Percentiles rank a stretch among this genome's conserved stretches.
Conservation (phyloP, 2,113 vertebrate genomes). For the Machaerirhynchus nigripectus region DNA sequence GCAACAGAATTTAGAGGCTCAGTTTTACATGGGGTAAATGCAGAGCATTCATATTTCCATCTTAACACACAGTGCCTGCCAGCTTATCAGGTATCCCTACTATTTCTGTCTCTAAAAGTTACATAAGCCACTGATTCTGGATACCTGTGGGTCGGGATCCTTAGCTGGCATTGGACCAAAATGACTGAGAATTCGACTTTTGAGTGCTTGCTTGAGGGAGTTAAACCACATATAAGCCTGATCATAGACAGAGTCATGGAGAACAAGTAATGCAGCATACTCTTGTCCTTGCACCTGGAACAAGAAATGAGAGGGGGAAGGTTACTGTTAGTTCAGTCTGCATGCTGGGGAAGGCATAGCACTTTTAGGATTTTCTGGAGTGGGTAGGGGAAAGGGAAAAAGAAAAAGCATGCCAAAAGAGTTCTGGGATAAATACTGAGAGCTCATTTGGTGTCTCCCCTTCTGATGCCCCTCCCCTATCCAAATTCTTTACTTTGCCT, state of each 20-base stretch:
- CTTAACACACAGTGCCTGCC: background rate
- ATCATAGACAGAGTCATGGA: constrained; percentile 80
- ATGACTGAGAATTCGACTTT: constrained; percentile 78
- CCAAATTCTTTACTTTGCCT: background rate
- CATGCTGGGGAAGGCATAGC: background rate
- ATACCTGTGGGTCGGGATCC: constrained; percentile 80
- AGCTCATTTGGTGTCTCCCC: background rate
- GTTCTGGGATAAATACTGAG: background rate
- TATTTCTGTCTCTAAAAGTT: background rate
- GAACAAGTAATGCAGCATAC: constrained; percentile 67
- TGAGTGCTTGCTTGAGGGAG: constrained; percentile 75
- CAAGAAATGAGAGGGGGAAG: background rate
- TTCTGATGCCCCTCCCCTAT: background rate
- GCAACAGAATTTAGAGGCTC: background rate
- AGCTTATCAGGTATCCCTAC: background rate
- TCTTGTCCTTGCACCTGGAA: constrained; percentile 79
- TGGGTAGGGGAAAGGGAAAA: background rate
- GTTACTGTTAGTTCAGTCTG: background rate
- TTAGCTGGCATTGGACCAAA: constrained; percentile 83
- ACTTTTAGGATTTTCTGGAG: background rate
- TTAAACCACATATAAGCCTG: constrained; percentile 78
- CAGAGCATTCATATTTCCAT: constrained; percentile 9
- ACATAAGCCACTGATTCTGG: background rate
- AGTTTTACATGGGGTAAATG: background rate
- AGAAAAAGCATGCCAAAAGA: background rate